A percentile compares a stretch with the other conserved stretches of the same genome.
Evolutionary conservation across 2,797 vertebrate genomes (phyloP).

Genomic region (Alectoris magna): DNA sequence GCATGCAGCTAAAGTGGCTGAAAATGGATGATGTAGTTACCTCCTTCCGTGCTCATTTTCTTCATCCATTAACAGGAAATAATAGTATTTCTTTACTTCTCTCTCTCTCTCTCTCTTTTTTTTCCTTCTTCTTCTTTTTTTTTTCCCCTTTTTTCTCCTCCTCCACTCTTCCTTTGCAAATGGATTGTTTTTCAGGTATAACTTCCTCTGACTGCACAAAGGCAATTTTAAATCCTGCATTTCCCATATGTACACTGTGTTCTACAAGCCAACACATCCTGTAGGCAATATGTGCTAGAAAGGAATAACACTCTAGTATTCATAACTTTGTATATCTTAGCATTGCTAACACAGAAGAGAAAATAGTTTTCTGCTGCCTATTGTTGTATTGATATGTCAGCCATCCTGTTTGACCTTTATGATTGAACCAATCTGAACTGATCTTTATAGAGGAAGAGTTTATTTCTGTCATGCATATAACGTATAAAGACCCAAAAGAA

Average conservation of each 20-base stretch:
- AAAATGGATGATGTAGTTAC: constrained; percentile 33
- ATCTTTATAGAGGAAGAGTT: neutral
- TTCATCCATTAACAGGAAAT: neutral
- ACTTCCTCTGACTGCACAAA: neutral
- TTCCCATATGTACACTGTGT: neutral
- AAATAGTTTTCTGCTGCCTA: neutral
- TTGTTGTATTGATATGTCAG: neutral
- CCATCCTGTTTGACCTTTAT: neutral
- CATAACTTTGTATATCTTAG: neutral
- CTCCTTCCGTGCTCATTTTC: constrained; percentile 32
- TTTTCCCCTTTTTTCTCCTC: neutral
- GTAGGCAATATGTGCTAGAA: neutral
- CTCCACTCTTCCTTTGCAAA: neutral
- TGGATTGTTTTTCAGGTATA: neutral
- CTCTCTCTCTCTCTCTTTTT: too few species aligned
- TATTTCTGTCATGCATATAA: neutral
- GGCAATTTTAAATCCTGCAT: neutral
- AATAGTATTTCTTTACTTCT: constrained; percentile 4
- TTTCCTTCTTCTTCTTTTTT: too few species aligned
- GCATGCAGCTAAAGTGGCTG: constrained; percentile 20
- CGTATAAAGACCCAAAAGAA: neutral
- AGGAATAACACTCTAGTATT: neutral
- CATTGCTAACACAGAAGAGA: neutral
- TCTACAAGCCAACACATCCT: neutral
- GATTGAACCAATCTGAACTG: neutral